phyloP scores from a whole-genome alignment of 2,888 invertebrate species.

The Capitulum mitella region DNA sequence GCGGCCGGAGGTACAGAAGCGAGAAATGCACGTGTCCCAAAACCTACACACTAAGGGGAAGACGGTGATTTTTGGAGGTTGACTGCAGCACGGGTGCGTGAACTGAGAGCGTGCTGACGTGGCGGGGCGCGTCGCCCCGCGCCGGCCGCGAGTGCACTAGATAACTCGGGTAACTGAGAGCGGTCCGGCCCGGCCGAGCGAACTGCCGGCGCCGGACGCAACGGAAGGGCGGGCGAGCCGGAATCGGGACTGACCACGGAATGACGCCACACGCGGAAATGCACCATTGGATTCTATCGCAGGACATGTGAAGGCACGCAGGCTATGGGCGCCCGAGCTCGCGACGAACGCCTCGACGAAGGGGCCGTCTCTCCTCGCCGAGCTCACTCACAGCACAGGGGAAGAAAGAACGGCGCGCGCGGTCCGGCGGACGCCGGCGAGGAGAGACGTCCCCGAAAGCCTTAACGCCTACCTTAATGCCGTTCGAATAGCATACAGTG shows the following conservation, averaged over 20 bases:
- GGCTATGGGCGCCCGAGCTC: not conserved
- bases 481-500: not conserved
- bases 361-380: not conserved
- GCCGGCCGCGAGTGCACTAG: not conserved
- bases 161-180: not conserved
- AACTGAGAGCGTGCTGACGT: not conserved
- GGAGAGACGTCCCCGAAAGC: not conserved
- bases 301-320: not conserved
- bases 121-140: not conserved
- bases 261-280: not conserved
- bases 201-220: not conserved
- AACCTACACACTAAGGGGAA: constrained; percentile 17
- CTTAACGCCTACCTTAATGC: not conserved
- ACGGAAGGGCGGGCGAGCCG: not conserved
- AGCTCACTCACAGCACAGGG: not conserved
- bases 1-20: not conserved
- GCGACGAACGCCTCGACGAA: not conserved
- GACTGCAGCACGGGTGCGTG: not conserved
- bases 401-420: too few relatives aligned
- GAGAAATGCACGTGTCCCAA: constrained; percentile 2
- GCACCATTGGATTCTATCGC: constrained; percentile 16
- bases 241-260: not conserved
- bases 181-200: not conserved
- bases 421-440: not conserved
- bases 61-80: not conserved